Evolutionary conservation across 2,113 vertebrate genomes (phyloP).

Genomic region (Myotis brandtii): DNA sequence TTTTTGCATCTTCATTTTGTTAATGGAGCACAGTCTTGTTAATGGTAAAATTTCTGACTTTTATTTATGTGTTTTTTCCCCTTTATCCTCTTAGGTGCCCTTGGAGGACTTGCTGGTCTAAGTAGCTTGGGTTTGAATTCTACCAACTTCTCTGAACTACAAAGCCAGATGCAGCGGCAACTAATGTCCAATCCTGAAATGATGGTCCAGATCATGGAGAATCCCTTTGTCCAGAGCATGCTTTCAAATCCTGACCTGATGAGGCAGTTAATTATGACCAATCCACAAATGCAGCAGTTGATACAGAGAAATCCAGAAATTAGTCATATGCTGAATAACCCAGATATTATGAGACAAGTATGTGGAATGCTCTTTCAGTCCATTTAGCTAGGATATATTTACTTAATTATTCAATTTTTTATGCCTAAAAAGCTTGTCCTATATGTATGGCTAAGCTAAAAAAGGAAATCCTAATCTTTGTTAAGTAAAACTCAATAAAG

Average conservation of each 20-base stretch:
- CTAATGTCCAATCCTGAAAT: conserved; percentile 92
- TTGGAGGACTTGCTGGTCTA: conserved; percentile 89
- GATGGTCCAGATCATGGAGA: conserved; percentile 93
- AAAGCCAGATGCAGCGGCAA: conserved; percentile 91
- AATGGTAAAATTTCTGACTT: conserved; percentile 45
- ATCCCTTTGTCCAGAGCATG: conserved; percentile 92
- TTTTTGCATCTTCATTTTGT: conserved; percentile 57
- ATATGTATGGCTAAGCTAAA: background rate
- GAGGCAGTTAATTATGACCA: conserved; percentile 92
- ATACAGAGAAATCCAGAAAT: conserved; percentile 92
- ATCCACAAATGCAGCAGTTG: conserved; percentile 92
- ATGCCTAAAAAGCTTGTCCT: background rate
- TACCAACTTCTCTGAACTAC: conserved; percentile 90
- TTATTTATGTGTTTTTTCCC: background rate
- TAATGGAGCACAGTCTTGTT: background rate
- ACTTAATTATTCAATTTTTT: background rate
- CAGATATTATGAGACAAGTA: conserved; percentile 93
- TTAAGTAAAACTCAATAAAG: conserved; percentile 24
- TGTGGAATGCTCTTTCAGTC: conserved; percentile 69
- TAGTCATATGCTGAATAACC: conserved; percentile 92
- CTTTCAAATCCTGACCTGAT: conserved; percentile 91
- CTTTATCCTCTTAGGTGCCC: conserved; percentile 84
- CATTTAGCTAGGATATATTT: conserved; percentile 32
- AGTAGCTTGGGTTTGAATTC: conserved; percentile 89
- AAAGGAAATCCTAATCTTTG: background rate